Percentiles rank a stretch among this genome's conserved stretches.
Evolutionary conservation across 2,113 vertebrate genomes (phyloP).

Genomic region (Solea solea): DNA sequence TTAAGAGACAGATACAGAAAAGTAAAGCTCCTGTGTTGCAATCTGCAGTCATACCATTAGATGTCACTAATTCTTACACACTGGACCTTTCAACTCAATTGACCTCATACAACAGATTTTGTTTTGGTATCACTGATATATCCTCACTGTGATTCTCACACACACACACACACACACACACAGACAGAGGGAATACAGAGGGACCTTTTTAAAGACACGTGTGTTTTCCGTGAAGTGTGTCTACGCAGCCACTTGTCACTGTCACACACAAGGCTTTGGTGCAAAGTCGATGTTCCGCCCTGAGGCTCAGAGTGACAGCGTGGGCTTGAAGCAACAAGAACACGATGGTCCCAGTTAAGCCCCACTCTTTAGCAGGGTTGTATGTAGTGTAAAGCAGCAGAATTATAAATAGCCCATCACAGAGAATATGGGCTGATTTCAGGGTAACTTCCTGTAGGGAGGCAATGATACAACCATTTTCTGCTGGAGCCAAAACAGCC

Average conservation of each 20-base stretch:
- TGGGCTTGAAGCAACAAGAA: conserved; percentile 35
- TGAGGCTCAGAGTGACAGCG: conserved; percentile 47
- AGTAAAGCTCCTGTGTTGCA: too few relatives aligned
- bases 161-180: not conserved
- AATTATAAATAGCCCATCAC: conserved; percentile 31
- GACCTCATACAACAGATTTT: too few relatives aligned
- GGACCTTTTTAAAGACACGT: conserved; percentile 33
- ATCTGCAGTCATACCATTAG: too few relatives aligned
- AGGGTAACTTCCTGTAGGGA: conserved; percentile 36
- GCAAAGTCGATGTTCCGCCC: conserved; percentile 49
- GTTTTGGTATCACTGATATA: too few relatives aligned
- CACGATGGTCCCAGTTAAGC: conserved; percentile 49
- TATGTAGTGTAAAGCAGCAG: conserved; percentile 9
- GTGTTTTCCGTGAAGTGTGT: conserved; percentile 37
- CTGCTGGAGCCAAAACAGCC: conserved; percentile 3
- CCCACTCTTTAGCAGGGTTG: conserved; percentile 30
- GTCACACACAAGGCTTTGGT: conserved; percentile 50
- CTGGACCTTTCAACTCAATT: too few relatives aligned
- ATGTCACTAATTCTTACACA: too few relatives aligned
- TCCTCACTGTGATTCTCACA: conserved; percentile 9
- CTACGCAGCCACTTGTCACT: conserved; percentile 43
- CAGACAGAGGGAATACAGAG: conserved; percentile 5
- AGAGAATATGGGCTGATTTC: conserved; percentile 12
- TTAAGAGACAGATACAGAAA: too few relatives aligned
- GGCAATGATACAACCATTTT: conserved; percentile 4